Conservation (phyloP, 1,140 invertebrate genomes). For the Hesperophylax magnus region DNA sequence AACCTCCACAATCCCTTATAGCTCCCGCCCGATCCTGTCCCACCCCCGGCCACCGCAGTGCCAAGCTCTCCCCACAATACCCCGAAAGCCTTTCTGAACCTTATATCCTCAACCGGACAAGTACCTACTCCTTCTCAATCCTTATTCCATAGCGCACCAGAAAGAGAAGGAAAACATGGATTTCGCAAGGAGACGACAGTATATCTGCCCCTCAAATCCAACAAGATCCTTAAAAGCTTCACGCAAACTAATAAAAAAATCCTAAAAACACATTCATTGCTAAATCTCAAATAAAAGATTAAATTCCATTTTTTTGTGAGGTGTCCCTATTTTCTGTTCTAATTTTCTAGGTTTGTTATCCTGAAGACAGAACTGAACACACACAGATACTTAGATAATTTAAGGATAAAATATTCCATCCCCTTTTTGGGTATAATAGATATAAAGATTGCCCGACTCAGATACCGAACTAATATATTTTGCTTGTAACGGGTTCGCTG, state of each 20-base stretch:
- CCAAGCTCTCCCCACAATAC: slow-evolving; percentile 51
- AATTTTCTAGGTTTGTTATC: background rate
- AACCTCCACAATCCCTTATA: background rate
- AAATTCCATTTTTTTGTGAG: background rate
- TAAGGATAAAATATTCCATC: slow-evolving; percentile 57
- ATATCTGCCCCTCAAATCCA: slow-evolving; percentile 31
- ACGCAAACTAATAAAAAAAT: background rate
- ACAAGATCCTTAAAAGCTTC: background rate
- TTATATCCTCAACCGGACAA: slow-evolving; percentile 37
- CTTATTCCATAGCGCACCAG: background rate
- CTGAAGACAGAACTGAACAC: slow-evolving; percentile 5
- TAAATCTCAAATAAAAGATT: background rate
- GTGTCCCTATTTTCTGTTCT: background rate
- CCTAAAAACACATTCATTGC: no score
- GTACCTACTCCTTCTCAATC: slow-evolving; percentile 9
- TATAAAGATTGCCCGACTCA: slow-evolving; percentile 56
- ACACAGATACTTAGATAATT: slow-evolving; percentile 54
- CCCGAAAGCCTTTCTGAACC: slow-evolving; percentile 55
- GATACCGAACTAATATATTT: slow-evolving; percentile 55
- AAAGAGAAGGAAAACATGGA: slow-evolving; percentile 5
- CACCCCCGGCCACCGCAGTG: slow-evolving; percentile 30
- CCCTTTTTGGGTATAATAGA: slow-evolving; percentile 55
- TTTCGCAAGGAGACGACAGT: slow-evolving; percentile 36
- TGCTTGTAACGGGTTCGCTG: slow-evolving; percentile 39
- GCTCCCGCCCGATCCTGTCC: background rate